Evolutionary conservation across 2,888 invertebrate species (phyloP).

Genomic region (Ochropleura plecta): DNA sequence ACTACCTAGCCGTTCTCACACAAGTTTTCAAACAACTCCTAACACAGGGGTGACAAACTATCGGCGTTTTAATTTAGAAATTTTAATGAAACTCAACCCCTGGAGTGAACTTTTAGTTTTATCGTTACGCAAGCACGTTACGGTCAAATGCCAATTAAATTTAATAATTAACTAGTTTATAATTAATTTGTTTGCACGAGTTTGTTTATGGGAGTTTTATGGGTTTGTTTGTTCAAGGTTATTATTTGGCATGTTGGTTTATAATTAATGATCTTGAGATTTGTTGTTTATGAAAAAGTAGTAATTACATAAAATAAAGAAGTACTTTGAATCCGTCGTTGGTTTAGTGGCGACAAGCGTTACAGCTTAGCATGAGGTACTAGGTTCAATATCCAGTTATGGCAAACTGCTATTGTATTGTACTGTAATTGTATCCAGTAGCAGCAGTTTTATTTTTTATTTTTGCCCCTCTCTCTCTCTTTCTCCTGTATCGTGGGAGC

Average conservation of each 20-base stretch:
- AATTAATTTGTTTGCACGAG: constrained; percentile 58
- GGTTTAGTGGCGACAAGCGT: not conserved
- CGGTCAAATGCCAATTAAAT: constrained; percentile 61
- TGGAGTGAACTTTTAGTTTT: constrained; percentile 59
- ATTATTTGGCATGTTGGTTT: not conserved
- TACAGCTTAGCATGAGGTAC: not conserved
- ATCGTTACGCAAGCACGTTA: constrained; percentile 50
- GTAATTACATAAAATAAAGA: not conserved
- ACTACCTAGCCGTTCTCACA: not conserved
- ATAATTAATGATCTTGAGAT: constrained; percentile 18
- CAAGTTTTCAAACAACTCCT: constrained; percentile 11
- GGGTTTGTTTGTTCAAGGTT: not conserved
- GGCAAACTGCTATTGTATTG: too few relatives aligned
- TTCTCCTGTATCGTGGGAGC: too few relatives aligned
- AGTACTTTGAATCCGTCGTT: not conserved
- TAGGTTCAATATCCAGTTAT: not conserved
- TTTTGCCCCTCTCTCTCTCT: too few relatives aligned
- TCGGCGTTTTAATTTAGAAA: constrained; percentile 71
- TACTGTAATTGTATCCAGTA: too few relatives aligned
- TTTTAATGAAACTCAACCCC: constrained; percentile 71
- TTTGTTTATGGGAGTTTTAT: constrained; percentile 39
- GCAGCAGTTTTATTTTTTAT: too few relatives aligned
- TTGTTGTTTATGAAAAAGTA: not conserved
- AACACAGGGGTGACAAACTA: constrained; percentile 63
- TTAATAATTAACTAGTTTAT: constrained; percentile 63